These are phyloP conservation scores for Andrena praecox DNA, from an alignment of 2,888 invertebrate genomes.

Conservation along the genomic window DNA sequence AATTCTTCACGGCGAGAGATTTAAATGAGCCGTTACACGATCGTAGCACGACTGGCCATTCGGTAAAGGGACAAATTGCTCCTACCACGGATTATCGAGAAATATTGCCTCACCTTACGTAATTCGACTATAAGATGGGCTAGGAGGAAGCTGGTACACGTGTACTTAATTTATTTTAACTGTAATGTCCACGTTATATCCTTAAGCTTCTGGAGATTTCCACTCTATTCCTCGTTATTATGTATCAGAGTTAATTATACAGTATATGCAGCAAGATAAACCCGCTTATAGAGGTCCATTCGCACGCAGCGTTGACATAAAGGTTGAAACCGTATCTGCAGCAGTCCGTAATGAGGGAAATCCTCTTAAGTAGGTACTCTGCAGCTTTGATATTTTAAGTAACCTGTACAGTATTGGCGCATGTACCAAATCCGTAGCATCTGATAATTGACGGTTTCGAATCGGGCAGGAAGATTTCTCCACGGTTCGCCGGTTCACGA, in stretches of 20 bases:
- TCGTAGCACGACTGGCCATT: slow-evolving; percentile 26
- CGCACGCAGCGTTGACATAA: too few relatives aligned
- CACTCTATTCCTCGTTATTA: too few relatives aligned
- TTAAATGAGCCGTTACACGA: slow-evolving; percentile 47
- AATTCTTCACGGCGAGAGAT: slow-evolving; percentile 40
- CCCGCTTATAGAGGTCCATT: too few relatives aligned
- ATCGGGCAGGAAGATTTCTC: slow-evolving; percentile 70
- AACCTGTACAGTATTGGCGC: slow-evolving; percentile 57
- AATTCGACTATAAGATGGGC: not conserved
- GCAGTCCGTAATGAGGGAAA: too few relatives aligned
- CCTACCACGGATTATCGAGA: slow-evolving; percentile 1
- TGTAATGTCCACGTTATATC: not conserved
- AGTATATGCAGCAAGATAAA: too few relatives aligned
- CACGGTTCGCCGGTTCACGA: slow-evolving; percentile 65
- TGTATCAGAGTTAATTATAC: too few relatives aligned
- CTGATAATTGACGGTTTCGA: slow-evolving; percentile 68
- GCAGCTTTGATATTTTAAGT: slow-evolving; percentile 1
- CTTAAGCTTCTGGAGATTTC: too few relatives aligned
- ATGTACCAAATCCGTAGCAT: slow-evolving; percentile 41
- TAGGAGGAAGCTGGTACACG: not conserved
- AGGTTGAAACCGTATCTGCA: too few relatives aligned
- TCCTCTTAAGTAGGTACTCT: too few relatives aligned
- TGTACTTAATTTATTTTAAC: not conserved
- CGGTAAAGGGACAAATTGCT: slow-evolving; percentile 21
- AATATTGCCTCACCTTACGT: not conserved